Base-by-base conservation (phyloP, 2,888 invertebrate species). In the Lasioglossum morio region DNA sequence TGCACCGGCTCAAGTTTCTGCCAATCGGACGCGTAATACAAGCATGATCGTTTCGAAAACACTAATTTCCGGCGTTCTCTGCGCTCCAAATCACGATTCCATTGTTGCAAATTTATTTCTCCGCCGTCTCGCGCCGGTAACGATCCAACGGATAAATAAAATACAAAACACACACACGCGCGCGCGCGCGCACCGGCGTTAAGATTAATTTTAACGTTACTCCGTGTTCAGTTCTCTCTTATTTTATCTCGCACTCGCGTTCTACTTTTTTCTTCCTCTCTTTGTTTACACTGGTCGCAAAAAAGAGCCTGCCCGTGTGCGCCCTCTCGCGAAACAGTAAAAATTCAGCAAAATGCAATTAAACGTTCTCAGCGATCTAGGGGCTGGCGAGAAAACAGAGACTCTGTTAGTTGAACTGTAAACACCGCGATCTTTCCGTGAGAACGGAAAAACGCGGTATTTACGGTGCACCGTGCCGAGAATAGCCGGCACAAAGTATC, bases 271-370 rank as follows among this genome's bases (percentile, higher is more conserved):
- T 57, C 57, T 16, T 2, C 7, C 63, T 14, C 14, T 3, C 34
- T 69, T 37, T 69, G 34, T 69, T 69, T 23, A 4, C 12, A 23
- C 37, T 4, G 37, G 23, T 10, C 69, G 69, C 4, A 34, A 37
- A 69, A 69, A 37, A 69, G 37, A 3, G 34, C 0, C 34, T 3
- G 12, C 23, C 23, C 37, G 34, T 34, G 2, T 8, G 10, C 10
- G 23, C 3, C 53, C 53, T 53, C 53, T 53, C 23, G 53, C 57
- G 23, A 23, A 69, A 23, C 23, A 19, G 69, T 19, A 34, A 23
- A 69, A 69, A 69, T 37, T 37, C 66, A 63, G 57, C 53, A 46
- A 53, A 70, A 70, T 37, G 57, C 79, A 84, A 84, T 85, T 85
- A 76, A 84, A 79, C 79, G 73, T 53, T 40, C 53, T 12, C 14